A percentile compares a stretch with the other conserved stretches of the same genome.
Evolutionary conservation across 2,888 invertebrate genomes (phyloP).

Genomic region (Drosophila antonietae): DNA sequence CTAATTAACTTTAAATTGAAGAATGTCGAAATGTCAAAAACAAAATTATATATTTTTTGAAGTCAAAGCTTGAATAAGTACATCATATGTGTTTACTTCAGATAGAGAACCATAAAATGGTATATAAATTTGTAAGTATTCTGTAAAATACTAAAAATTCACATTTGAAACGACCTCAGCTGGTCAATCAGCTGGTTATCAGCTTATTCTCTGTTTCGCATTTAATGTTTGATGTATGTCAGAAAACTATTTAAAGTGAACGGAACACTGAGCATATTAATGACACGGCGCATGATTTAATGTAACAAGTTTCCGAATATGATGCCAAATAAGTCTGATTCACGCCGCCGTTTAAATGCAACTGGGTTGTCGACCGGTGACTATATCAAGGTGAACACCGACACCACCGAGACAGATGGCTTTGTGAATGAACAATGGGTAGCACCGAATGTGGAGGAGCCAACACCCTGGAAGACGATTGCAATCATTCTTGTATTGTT

Average conservation of each 20-base stretch:
- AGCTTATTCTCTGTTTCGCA: conserved; percentile 8
- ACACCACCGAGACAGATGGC: conserved; percentile 52
- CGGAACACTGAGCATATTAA: not conserved
- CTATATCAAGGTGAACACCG: conserved; percentile 39
- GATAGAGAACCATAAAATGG: too few species aligned
- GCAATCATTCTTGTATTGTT: conserved; percentile 57
- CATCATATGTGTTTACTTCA: not conserved
- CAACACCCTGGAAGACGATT: conserved; percentile 68
- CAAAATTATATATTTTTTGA: not conserved
- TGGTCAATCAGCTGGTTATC: conserved; percentile 38
- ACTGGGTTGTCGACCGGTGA: conserved; percentile 11
- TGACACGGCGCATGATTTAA: conserved; percentile 3
- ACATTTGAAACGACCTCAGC: conserved; percentile 2
- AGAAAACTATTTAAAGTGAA: conserved; percentile 2
- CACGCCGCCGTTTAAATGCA: conserved; percentile 57
- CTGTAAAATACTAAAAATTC: not conserved
- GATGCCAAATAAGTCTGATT: conserved; percentile 56
- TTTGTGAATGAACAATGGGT: conserved; percentile 67
- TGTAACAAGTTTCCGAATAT: conserved; percentile 41
- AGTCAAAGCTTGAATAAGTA: not conserved
- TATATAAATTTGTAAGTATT: not conserved
- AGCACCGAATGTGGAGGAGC: conserved; percentile 17
- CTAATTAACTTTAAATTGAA: too few species aligned
- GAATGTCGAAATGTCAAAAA: too few species aligned
- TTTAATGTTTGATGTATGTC: not conserved